phyloP scores from a whole-genome alignment of 1,140 invertebrate species.

The Drosophila rhopaloa region DNA sequence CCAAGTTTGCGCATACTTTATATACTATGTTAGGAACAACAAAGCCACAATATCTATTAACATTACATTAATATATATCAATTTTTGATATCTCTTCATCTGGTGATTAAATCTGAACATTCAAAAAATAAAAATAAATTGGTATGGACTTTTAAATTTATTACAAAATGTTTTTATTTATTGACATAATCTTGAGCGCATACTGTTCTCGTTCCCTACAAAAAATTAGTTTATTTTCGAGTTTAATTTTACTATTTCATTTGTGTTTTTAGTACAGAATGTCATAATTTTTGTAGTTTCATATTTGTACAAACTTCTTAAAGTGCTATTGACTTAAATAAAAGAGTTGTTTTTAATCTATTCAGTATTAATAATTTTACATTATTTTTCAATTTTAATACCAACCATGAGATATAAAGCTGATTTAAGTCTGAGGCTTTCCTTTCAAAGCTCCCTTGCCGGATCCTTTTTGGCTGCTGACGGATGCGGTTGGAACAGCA shows the following conservation, averaged over 20 bases:
- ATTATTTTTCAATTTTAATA: background rate
- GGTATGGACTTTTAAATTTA: too few species aligned
- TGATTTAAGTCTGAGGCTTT: background rate
- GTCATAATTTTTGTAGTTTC: too few species aligned
- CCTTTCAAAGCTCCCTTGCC: slow-evolving; percentile 8
- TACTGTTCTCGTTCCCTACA: background rate
- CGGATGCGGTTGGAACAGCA: background rate
- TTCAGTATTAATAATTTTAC: background rate
- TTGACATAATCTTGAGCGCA: background rate
- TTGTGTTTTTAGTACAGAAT: too few species aligned
- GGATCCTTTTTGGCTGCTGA: slow-evolving; percentile 1
- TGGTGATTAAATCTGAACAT: too few species aligned
- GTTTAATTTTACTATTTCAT: too few species aligned
- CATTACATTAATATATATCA: background rate
- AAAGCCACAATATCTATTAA: background rate
- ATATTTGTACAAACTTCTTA: too few species aligned
- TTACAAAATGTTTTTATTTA: background rate
- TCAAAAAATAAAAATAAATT: too few species aligned
- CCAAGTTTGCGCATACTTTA: background rate
- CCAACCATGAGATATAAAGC: background rate
- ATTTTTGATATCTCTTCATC: too few species aligned
- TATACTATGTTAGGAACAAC: background rate
- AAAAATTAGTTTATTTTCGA: too few species aligned
- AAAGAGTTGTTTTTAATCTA: too few species aligned
- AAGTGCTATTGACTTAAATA: too few species aligned